Evolutionary conservation across 2,888 invertebrate species (phyloP).

Genomic region (Clanis bilineata): DNA sequence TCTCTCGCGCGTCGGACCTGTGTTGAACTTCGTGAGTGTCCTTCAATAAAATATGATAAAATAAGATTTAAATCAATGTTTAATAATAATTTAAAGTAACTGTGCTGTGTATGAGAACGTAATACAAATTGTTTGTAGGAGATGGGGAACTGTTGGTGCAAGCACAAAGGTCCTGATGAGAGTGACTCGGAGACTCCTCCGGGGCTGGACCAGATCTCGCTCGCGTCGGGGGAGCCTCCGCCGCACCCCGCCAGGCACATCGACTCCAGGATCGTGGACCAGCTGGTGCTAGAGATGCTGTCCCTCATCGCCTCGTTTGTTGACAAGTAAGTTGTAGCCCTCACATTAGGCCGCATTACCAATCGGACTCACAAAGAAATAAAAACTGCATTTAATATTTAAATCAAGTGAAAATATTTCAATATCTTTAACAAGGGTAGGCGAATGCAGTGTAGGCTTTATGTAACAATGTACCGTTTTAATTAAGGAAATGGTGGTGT

Average conservation of each 20-base stretch:
- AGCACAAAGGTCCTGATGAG: slow-evolving; percentile 80
- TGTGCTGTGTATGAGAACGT: too few relatives aligned
- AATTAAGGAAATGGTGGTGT: too few relatives aligned
- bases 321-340: slow-evolving; percentile 84
- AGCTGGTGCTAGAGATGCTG: slow-evolving; percentile 90
- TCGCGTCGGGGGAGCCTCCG: slow-evolving; percentile 36
- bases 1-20: not conserved
- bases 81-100: not conserved
- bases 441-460: too few relatives aligned
- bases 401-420: not conserved
- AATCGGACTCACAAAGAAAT: not conserved
- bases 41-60: not conserved
- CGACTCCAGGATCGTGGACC: slow-evolving; percentile 83
- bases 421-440: too few relatives aligned
- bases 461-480: too few relatives aligned
- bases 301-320: slow-evolving; percentile 90
- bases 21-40: not conserved
- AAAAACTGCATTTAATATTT: not conserved
- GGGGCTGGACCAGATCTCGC: slow-evolving; percentile 19
- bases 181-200: slow-evolving; percentile 59
- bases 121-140: slow-evolving; percentile 35
- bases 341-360: not conserved
- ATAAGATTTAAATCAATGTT: not conserved
- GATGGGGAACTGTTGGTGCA: slow-evolving; percentile 92
- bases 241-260: slow-evolving; percentile 38